Evolutionary conservation across 2,113 vertebrate species (phyloP).

Genomic region (Forbesichthys agassizii): DNA sequence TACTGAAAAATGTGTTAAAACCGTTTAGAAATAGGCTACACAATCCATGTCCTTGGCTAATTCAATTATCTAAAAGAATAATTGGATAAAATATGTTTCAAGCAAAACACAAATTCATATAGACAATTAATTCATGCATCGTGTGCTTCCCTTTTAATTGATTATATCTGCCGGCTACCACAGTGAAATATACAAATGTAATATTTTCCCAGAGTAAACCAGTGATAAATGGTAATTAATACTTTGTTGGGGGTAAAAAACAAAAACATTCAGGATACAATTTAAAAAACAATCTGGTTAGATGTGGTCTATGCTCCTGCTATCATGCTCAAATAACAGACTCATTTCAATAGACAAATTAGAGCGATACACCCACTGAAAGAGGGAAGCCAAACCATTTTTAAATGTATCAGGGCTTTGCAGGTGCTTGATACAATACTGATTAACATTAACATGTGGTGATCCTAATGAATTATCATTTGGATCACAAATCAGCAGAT

Average conservation of each 20-base stretch:
- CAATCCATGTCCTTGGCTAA: conserved; percentile 43
- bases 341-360: conserved; percentile 29
- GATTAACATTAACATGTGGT: conserved; percentile 16
- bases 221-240: too few species aligned
- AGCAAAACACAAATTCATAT: conserved; percentile 25
- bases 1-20: conserved; percentile 37
- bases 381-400: not conserved
- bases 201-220: conserved; percentile 14
- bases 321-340: conserved; percentile 51
- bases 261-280: conserved; percentile 10
- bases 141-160: conserved; percentile 55
- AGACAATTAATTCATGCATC: conserved; percentile 23
- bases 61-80: conserved; percentile 21
- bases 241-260: conserved; percentile 14
- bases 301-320: conserved; percentile 11
- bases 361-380: not conserved
- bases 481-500: conserved; percentile 49
- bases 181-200: conserved; percentile 24
- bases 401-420: conserved; percentile 21
- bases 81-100: too few species aligned
- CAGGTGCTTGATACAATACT: conserved; percentile 16
- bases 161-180: conserved; percentile 15
- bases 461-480: conserved; percentile 19
- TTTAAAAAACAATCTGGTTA: conserved; percentile 12
- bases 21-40: conserved; percentile 29